phyloP scores from a whole-genome alignment of 2,888 invertebrate genomes.

The Mayetiola destructor region DNA sequence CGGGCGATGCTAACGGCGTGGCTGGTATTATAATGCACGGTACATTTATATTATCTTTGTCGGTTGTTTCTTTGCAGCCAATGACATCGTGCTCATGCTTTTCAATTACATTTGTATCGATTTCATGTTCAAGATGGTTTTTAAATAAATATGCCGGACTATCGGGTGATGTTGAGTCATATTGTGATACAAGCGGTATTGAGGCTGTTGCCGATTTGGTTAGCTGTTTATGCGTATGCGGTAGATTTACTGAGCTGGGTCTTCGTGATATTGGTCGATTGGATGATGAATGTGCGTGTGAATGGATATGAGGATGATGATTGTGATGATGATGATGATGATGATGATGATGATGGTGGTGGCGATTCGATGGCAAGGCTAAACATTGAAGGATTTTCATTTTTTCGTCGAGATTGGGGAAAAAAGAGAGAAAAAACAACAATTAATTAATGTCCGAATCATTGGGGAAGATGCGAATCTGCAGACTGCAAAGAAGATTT shows the following conservation, averaged over 20 bases:
- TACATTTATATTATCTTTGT: slow-evolving; percentile 25
- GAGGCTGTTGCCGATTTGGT: slow-evolving; percentile 32
- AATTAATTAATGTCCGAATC: no score
- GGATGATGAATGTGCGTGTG: slow-evolving; percentile 3
- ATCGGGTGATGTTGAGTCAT: slow-evolving; percentile 28
- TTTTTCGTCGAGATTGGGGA: no score
- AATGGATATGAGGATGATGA: slow-evolving; percentile 15
- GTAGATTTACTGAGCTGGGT: background rate
- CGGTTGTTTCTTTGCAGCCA: no score
- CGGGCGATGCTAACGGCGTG: slow-evolving; percentile 35
- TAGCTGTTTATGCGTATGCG: slow-evolving; percentile 23
- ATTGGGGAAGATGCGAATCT: no score
- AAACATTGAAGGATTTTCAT: no score
- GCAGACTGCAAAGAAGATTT: no score
- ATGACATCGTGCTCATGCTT: no score
- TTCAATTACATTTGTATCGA: background rate
- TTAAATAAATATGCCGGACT: slow-evolving; percentile 27
- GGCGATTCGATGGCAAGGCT: slow-evolving; percentile 24
- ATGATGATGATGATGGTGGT: slow-evolving; percentile 21
- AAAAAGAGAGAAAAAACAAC: no score
- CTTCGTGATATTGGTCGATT: slow-evolving; percentile 16
- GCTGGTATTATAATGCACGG: slow-evolving; percentile 35
- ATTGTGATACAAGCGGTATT: slow-evolving; percentile 31
- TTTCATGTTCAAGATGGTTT: slow-evolving; percentile 15
- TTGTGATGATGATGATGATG: slow-evolving; percentile 25